Conservation (phyloP, 1,140 invertebrate species). For the Drosophila virilis region DNA sequence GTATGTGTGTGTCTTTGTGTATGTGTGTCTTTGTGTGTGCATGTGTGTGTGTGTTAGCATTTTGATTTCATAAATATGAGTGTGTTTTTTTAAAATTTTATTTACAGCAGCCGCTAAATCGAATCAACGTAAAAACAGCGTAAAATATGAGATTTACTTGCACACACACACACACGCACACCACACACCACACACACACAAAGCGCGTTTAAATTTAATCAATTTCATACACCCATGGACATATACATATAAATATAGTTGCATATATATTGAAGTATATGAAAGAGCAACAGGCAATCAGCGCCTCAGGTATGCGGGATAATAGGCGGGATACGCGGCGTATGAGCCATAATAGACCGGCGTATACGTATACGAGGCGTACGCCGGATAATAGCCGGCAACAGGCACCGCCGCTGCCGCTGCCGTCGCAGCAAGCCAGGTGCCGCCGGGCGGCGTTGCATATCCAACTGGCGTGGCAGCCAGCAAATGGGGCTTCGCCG, state of each 20-base stretch:
- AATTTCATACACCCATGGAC: constrained; percentile 20
- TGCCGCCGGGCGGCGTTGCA: constrained; percentile 50
- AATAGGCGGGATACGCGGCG: constrained; percentile 70
- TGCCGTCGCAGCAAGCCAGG: constrained; percentile 41
- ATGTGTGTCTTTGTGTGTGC: constrained; percentile 14
- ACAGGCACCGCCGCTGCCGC: constrained; percentile 25
- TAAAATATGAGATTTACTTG: constrained; percentile 56
- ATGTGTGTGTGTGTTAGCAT: constrained; percentile 31
- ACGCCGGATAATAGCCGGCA: constrained; percentile 67
- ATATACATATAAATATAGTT: constrained; percentile 1
- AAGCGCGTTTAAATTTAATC: constrained; percentile 31
- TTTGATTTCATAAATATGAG: constrained; percentile 65
- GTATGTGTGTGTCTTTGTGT: constrained; percentile 13
- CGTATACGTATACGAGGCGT: constrained; percentile 70
- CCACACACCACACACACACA: background rate
- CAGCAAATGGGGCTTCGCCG: constrained; percentile 66
- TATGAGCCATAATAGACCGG: constrained; percentile 71
- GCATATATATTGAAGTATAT: constrained; percentile 3
- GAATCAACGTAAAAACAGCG: constrained; percentile 48
- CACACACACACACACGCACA: constrained; percentile 13
- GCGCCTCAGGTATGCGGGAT: constrained; percentile 60
- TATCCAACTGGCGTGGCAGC: constrained; percentile 61
- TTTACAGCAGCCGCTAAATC: constrained; percentile 50
- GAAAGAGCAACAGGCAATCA: constrained; percentile 45
- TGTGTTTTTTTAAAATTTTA: constrained; percentile 26